Base-by-base conservation (phyloP, 1,140 invertebrate genomes). In the Thaumatotibia leucotreta region DNA sequence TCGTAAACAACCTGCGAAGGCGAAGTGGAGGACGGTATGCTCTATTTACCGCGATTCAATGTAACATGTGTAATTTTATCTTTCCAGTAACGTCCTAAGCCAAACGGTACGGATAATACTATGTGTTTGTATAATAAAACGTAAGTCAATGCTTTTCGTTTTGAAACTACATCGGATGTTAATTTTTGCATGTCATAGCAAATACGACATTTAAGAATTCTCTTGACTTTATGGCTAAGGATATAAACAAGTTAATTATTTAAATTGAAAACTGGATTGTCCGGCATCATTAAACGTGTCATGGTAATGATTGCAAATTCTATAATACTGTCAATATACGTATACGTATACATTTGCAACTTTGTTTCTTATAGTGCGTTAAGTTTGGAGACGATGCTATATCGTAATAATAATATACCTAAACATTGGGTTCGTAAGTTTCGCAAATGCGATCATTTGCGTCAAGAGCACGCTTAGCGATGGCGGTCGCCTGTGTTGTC, bases 401-500 rank as follows among this genome's bases (percentile, higher is more conserved):
- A 10, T 10, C 9, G 3, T 4, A 1, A 10, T 5, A 33, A 20
- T 17, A 45, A 20, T 6, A 8, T 45, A 45, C n/a, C n/a, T 20
- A 50, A 62, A 64, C 63, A 54, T 39, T 61, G 62, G 63, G 39
- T 64, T 62, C 39, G 54, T 63, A 22, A 54, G 35, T 80, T 75
- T 80, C 71, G 76, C 70, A 76, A 80, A 74, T 63, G 61, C 68
- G 73, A 70, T 66, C 67, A 67, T 63, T 65, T 64, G 70, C 65
- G 65, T 61, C 65, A 54, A 64, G 65, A 67, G 65, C 67, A 74
- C 61, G 67, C 45, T 67, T 77, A 79, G 81, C 78, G 74, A 75
- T 75, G 75, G 69, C 61, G 61, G 67, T 69, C 69, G 54, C 66
- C 50, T 68, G 61, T 81, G 76, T 79, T 75, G 77, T 73, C 71